phyloP scores from a whole-genome alignment of 2,797 vertebrate genomes.

The Chaetodon trifasciatus region DNA sequence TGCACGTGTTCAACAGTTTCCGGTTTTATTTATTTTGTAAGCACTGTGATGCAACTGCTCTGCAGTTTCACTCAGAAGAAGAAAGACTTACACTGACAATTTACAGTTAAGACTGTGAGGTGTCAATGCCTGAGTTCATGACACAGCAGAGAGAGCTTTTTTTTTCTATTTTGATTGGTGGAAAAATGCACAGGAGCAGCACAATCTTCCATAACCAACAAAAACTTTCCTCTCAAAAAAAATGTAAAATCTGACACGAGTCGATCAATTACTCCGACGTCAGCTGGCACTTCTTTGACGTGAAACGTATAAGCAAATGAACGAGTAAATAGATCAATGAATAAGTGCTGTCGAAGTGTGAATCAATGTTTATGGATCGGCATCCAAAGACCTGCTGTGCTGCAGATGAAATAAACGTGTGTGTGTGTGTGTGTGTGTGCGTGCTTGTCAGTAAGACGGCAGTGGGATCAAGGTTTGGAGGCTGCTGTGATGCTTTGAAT shows the following conservation, averaged over 20 bases:
- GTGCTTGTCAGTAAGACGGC: conserved; percentile 11
- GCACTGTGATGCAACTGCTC: conserved; percentile 43
- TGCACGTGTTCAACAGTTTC: conserved; percentile 42
- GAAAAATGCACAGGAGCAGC: conserved; percentile 21
- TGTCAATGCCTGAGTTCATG: conserved; percentile 38
- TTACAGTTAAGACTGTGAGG: conserved; percentile 34
- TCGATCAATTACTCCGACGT: conserved; percentile 65
- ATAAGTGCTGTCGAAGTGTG: conserved; percentile 78
- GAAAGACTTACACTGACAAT: conserved; percentile 29
- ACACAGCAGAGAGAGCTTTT: conserved; percentile 9
- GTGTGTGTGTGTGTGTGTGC: conserved; percentile 27
- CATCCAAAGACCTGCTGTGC: conserved; percentile 71
- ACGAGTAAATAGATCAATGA: conserved; percentile 84
- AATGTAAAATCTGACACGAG: conserved; percentile 21
- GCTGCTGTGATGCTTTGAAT: conserved; percentile 45
- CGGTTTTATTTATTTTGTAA: conserved; percentile 28
- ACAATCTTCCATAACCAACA: conserved; percentile 21
- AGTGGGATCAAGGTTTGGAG: conserved; percentile 6
- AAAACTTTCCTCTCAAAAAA: conserved; percentile 30
- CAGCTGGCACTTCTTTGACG: conserved; percentile 66
- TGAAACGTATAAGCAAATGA: conserved; percentile 76
- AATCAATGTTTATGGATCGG: conserved; percentile 83
- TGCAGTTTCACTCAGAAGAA: conserved; percentile 28
- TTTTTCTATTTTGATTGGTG: conserved; percentile 33
- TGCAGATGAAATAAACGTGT: conserved; percentile 66